phyloP scores from a whole-genome alignment of 2,797 vertebrate species.

The Cottoperca gobio region DNA sequence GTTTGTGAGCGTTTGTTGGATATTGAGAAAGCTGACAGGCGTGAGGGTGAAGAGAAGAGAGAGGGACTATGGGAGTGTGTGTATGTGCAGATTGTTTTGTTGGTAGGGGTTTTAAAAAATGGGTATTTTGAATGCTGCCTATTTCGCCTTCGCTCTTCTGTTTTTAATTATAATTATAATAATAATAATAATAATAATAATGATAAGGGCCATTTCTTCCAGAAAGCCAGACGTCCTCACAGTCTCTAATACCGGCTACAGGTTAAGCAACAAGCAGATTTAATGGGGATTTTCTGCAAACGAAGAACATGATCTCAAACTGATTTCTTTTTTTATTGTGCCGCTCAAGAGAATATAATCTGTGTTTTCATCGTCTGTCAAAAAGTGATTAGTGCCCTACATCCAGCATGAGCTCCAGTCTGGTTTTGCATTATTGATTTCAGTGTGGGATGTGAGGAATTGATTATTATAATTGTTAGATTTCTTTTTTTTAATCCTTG shows the following conservation, averaged over 20 bases:
- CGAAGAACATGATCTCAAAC: background rate
- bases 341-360: background rate
- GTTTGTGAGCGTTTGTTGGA: background rate
- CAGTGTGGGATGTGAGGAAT: background rate
- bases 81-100: background rate
- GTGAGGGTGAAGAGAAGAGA: slow-evolving; percentile 4
- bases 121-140: background rate
- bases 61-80: slow-evolving; percentile 11
- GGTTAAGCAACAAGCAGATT: background rate
- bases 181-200: no score
- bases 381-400: background rate
- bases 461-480: slow-evolving; percentile 31
- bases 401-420: background rate
- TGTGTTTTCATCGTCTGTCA: background rate
- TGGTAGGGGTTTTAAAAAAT: background rate
- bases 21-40: slow-evolving; percentile 39
- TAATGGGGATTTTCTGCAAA: background rate
- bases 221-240: background rate
- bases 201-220: slow-evolving; percentile 16
- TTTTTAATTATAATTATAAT: slow-evolving; percentile 45
- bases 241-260: background rate
- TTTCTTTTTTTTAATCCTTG: slow-evolving; percentile 5
- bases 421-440: slow-evolving; percentile 47
- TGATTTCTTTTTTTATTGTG: background rate
- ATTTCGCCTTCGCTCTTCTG: slow-evolving; percentile 8